Evolutionary conservation across 1,140 invertebrate genomes (phyloP).

Genomic region (Penaeus indicus): DNA sequence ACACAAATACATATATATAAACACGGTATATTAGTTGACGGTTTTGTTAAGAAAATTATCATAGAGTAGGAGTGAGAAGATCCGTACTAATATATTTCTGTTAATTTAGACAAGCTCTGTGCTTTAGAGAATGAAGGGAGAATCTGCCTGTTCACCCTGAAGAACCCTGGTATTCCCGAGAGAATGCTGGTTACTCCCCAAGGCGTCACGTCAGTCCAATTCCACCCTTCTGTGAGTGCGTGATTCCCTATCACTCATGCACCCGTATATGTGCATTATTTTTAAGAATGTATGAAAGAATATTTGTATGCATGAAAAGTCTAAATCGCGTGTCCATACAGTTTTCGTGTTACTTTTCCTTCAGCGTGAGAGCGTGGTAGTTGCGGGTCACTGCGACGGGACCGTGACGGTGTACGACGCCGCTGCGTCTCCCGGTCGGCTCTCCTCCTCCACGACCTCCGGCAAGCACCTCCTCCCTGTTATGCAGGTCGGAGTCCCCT

Average conservation of each 20-base stretch:
- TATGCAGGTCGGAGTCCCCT: background rate
- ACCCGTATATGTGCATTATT: background rate
- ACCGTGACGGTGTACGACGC: background rate
- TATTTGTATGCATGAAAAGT: background rate
- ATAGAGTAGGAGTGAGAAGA: too few species aligned
- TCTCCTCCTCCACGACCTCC: slow-evolving; percentile 14
- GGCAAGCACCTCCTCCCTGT: slow-evolving; percentile 46
- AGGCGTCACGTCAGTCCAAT: slow-evolving; percentile 21
- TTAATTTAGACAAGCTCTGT: background rate
- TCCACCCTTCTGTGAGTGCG: slow-evolving; percentile 33
- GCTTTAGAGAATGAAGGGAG: slow-evolving; percentile 31
- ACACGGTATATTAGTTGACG: too few species aligned
- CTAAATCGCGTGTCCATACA: background rate
- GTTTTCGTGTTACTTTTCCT: background rate
- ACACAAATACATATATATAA: too few species aligned
- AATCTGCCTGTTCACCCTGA: slow-evolving; percentile 48
- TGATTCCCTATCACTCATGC: too few species aligned
- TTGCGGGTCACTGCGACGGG: slow-evolving; percentile 1
- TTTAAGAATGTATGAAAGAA: background rate
- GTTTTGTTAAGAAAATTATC: too few species aligned
- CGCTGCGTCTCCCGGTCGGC: background rate
- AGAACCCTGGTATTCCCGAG: slow-evolving; percentile 46
- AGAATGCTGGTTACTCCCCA: slow-evolving; percentile 21
- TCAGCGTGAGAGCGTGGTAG: slow-evolving; percentile 2
- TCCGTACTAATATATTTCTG: too few species aligned